Evolutionary conservation across 2,113 vertebrate species (phyloP).

Genomic region (Gracilinanus agilis): DNA sequence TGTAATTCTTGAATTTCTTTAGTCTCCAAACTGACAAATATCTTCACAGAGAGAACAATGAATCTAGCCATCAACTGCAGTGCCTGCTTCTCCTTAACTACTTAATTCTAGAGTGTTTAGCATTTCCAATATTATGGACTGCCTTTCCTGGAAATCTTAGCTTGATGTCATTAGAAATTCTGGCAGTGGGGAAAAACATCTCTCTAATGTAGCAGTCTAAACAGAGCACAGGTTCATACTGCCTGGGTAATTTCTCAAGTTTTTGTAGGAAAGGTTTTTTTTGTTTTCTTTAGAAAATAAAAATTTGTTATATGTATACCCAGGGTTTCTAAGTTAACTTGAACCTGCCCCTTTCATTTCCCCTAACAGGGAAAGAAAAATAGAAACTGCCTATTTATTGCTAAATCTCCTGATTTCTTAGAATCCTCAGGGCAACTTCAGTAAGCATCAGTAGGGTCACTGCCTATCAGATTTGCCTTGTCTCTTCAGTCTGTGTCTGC

Average conservation of each 20-base stretch:
- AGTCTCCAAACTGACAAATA: background rate
- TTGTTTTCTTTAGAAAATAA: background rate
- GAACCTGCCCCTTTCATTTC: background rate
- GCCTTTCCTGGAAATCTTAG: constrained; percentile 4
- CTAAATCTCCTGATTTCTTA: background rate
- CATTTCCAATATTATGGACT: background rate
- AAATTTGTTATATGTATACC: background rate
- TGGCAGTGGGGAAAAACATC: background rate
- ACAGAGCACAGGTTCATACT: background rate
- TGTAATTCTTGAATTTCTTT: background rate
- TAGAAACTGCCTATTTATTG: background rate
- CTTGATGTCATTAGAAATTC: background rate
- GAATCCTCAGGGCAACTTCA: background rate
- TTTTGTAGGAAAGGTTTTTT: background rate
- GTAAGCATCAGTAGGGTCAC: background rate
- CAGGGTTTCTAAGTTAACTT: background rate
- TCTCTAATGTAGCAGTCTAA: background rate
- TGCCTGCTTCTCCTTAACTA: background rate
- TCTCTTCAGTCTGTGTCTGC: constrained; percentile 2
- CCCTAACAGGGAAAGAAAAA: background rate
- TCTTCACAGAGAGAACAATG: background rate
- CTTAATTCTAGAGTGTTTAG: background rate
- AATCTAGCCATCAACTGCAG: background rate
- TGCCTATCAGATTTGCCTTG: constrained; percentile 25
- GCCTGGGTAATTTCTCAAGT: background rate